Base-by-base conservation (phyloP, 2,113 vertebrate genomes). In the Trinectes maculatus region DNA sequence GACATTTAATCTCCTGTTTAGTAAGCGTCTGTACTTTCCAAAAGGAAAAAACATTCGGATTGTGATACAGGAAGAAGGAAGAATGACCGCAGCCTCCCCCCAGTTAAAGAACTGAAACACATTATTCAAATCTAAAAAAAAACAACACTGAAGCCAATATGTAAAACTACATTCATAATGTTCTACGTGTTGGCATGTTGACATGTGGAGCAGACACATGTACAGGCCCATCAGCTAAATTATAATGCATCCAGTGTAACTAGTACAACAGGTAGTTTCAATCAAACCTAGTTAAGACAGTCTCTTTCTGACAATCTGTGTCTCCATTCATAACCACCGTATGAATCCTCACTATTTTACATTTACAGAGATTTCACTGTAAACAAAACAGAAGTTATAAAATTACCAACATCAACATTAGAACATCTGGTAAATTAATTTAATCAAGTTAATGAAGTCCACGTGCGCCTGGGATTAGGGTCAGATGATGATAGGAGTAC, bases 261-360 rank as follows among this genome's bases (percentile, higher is more conserved):
- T 7, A 19, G 42, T 22, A 16, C 5, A 57, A 33, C 74, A 52
- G 29, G 46, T 39, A 26, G 29, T 29, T 48, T 63, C 22, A 51
- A 8, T 5, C 3, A 11, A 37, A 19, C n/a, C n/a, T n/a, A n/a
- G n/a, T n/a, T 24, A 16, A 28, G 3, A 8, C 11, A 21, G 3
- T 15, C 9, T 37, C 8, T 34, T 19, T 22, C 21, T 54, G n/a
- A 4, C 18, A n/a, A 2, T 55, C 6, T 19, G 19, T 24, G n/a
- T 11, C 13, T 52, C 37, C 12, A 28, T 42, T 34, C 40, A 19
- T 24, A 44, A 13, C 18, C 5, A 9, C 26, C 34, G 5, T 24
- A 16, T 25, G 21, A 62, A n/a, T n/a, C n/a, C n/a, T n/a, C n/a
- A n/a, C n/a, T n/a, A n/a, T n/a, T n/a, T n/a, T n/a, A n/a, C n/a